Conservation (phyloP, 2,113 vertebrate species). For the Lampris megalopsis region DNA sequence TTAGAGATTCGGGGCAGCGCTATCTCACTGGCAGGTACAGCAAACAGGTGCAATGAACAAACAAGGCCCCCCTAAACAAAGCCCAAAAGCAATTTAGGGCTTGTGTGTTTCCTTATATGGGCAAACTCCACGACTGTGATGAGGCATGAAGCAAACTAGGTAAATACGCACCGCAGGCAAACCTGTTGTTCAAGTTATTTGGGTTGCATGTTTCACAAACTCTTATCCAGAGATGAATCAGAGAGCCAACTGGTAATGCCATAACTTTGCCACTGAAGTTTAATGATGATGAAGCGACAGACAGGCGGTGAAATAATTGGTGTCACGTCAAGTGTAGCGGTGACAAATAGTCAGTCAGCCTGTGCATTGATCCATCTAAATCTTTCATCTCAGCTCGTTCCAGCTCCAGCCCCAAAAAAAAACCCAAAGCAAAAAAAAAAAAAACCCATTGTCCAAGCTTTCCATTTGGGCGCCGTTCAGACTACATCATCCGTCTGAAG, state of each 20-base stretch:
- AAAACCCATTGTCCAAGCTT: neutral
- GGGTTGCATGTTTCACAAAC: conserved; percentile 39
- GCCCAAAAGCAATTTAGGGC: conserved; percentile 74
- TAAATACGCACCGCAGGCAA: conserved; percentile 65
- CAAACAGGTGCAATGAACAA: conserved; percentile 73
- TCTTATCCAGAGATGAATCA: conserved; percentile 57
- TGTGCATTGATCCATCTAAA: conserved; percentile 72
- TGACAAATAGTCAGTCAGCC: conserved; percentile 63
- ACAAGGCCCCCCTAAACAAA: conserved; percentile 73
- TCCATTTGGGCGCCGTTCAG: neutral
- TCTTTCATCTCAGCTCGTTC: conserved; percentile 43
- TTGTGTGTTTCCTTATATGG: conserved; percentile 72
- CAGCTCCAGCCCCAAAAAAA: conserved; percentile 46
- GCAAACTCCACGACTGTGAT: conserved; percentile 69
- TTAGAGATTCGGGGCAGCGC: conserved; percentile 66
- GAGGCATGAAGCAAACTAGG: conserved; percentile 63
- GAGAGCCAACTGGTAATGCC: conserved; percentile 55
- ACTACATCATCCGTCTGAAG: too few species aligned
- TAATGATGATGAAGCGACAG: conserved; percentile 70
- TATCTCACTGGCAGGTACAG: conserved; percentile 69
- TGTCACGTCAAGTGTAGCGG: conserved; percentile 55
- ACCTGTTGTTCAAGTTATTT: conserved; percentile 65
- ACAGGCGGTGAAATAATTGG: conserved; percentile 57
- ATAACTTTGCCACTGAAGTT: conserved; percentile 62
- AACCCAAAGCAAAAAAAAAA: too few species aligned